Evolutionary conservation across 30 jellyfish, hydroid and myxozoan genomes (phyloP), one percentile per base, ranked within the genome.

Genomic region (Rhopilema esculentum): DNA sequence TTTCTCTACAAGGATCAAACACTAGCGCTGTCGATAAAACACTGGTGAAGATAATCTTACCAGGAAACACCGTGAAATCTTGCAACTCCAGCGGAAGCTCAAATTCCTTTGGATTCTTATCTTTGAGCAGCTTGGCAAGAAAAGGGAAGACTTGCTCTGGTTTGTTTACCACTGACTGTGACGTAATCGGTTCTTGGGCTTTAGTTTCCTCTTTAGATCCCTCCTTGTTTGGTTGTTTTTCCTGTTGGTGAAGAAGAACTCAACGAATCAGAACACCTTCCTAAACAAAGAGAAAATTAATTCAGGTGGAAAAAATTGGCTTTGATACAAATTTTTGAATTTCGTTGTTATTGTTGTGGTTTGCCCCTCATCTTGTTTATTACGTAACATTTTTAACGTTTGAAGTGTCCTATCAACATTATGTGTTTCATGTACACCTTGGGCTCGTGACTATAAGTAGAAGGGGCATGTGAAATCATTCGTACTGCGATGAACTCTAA

Each of bases 61-160:
- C 99, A 24, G 99, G 97, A 90, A 96, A 92, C 8, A 96, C 94
- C 22, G 97, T 85, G 85, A 96, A 96, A 50, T 91, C 93, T 96
- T 96, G 97, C 72, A 91, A 74, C 57, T 88, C 95, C 24, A 40
- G 24, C 0, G 99, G 99, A 9, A 96, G 92, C 72, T 73, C 88
- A 78, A 96, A 96, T 84, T 96, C 99, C 78, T 52, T 88, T 71
- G 99, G 99, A 62, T 96, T 96, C 72, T 84, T 96, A 69, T 91
- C 91, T 64, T 83, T 92, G 81, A 72, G 83, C 26, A 81, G 40
- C 64, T 97, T 91, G 18, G 98, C 75, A 49, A 96, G 91, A 22
- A 74, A 80, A 57, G 97, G 94, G 49, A 96, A 96, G 16, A 85
- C 88, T 33, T 33, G 72, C 48, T 74, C 91, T 0, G 88, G 97